These are phyloP conservation scores for Rhagoletis zephyria DNA, from an alignment of 1,140 invertebrate genomes.

Conservation along the genomic window DNA sequence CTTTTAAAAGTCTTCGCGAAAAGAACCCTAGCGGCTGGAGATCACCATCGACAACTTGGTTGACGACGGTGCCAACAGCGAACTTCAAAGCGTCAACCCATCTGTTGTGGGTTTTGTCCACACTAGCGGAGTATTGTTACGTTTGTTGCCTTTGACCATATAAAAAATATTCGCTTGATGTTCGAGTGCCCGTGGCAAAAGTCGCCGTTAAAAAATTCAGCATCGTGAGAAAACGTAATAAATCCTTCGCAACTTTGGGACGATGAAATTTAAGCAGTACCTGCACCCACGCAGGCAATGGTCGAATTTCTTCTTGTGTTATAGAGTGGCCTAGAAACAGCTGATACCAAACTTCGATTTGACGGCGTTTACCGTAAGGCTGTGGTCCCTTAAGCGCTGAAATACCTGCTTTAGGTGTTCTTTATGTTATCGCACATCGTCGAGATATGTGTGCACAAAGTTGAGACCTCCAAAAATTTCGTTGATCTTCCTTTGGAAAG, in stretches of 20 bases:
- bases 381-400: constrained; percentile 1
- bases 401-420: not conserved
- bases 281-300: not conserved
- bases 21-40: too few species aligned
- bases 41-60: too few species aligned
- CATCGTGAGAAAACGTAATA: not conserved
- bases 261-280: not conserved
- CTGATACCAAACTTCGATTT: not conserved
- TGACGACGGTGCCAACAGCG: too few species aligned
- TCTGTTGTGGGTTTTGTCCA: too few species aligned
- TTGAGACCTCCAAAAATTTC: constrained; percentile 11
- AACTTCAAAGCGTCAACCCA: too few species aligned
- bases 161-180: too few species aligned
- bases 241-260: not conserved
- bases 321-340: constrained; percentile 29
- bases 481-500: not conserved
- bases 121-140: too few species aligned
- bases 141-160: too few species aligned
- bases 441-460: constrained; percentile 19
- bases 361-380: not conserved
- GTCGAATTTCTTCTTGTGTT: not conserved
- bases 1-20: too few species aligned
- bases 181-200: too few species aligned
- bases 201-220: too few species aligned
- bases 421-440: not conserved